Evolutionary conservation across 2,113 vertebrate species (phyloP), one percentile per base, ranked within the genome.

Genomic region (Vombatus ursinus): DNA sequence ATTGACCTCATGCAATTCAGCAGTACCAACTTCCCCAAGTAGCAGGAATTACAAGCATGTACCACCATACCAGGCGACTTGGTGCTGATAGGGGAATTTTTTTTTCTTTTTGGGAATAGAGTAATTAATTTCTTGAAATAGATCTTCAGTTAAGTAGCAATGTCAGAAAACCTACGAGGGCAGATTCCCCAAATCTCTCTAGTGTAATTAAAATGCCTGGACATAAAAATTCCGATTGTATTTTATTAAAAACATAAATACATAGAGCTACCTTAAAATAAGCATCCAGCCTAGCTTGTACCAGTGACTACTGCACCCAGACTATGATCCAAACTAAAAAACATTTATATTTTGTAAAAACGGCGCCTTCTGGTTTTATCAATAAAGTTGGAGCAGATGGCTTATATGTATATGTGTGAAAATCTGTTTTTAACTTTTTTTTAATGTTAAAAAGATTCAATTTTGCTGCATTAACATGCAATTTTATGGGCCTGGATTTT

Each of bases 321-420:
- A 31, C 91, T 94, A 96, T 26, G 90, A 77, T 97, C 95, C 95
- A 96, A 98, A 96, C 93, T 97, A 95, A 97, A 97, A 97, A 96
- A 95, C 94, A 97, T 96, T 96, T 94, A 92, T 96, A 12, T 97
- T 98, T 98, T 98, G 97, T 97, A 97, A 97, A 97, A 26, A 90
- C 93, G 97, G 96, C 90, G 97, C 96, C 97, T 98, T n/a, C 57
- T 92, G 96, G 95, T 97, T 98, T 98, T 98, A 97, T 98, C 98
- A 98, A 98, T 98, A 98, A 98, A 98, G 96, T 96, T 97, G 97
- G 97, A 98, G 95, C 98, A 98, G 98, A 98, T 98, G 98, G 98
- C 97, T 98, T 98, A 95, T 97, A 95, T 95, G 97, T 96, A 98
- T 97, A 98, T 93, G 98, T 98, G 98, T 98, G 98, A 98, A 97